These are phyloP conservation scores for Helarctos malayanus DNA, from an alignment of 2,797 vertebrate species.

Conservation along the genomic window DNA sequence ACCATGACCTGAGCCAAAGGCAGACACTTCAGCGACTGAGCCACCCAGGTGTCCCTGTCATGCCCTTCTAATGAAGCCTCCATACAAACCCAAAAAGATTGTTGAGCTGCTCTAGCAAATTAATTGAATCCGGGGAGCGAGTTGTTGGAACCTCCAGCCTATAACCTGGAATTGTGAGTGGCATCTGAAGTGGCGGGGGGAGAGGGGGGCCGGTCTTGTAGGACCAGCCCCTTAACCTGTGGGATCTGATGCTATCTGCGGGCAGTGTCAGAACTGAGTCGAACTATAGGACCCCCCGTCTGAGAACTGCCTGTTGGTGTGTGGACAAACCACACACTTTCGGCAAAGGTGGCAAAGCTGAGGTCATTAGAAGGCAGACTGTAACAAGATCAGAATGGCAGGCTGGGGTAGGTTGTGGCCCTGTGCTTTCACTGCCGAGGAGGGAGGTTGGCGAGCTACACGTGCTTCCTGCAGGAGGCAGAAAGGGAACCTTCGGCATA, in stretches of 20 bases:
- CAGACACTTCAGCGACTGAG: too few relatives aligned
- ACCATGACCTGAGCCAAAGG: too few relatives aligned
- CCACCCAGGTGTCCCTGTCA: too few relatives aligned
- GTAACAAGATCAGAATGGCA: neutral
- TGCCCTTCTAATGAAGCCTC: neutral
- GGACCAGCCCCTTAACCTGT: neutral
- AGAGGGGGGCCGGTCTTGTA: accelerated
- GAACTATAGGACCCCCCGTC: neutral
- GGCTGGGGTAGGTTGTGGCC: accelerated
- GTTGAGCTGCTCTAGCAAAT: neutral
- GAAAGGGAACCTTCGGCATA: neutral
- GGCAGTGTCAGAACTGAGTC: neutral
- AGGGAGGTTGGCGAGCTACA: neutral
- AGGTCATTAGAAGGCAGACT: neutral
- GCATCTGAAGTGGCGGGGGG: neutral
- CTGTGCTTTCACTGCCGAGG: neutral
- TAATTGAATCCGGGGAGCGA: neutral
- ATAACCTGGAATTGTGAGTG: neutral
- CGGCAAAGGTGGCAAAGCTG: neutral
- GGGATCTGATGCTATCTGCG: neutral
- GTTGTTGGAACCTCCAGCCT: neutral
- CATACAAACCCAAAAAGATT: neutral
- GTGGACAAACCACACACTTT: neutral
- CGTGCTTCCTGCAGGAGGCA: neutral
- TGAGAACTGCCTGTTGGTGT: neutral